A percentile compares a stretch with the other conserved stretches of the same genome.
Conservation (phyloP, 92 coral and sea anemone genomes). For the Heliopora coerulea region DNA sequence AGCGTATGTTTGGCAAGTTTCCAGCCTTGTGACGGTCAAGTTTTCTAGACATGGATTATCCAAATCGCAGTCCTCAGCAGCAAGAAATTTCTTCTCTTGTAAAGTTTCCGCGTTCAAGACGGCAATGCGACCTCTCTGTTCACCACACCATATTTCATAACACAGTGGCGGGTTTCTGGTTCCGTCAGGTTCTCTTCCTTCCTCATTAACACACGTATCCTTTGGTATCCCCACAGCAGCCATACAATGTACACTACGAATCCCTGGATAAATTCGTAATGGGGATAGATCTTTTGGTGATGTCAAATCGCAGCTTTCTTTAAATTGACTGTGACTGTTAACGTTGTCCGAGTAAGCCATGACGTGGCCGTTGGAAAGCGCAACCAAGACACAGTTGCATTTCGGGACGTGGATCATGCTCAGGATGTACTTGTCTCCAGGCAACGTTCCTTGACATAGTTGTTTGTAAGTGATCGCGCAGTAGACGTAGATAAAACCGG, state of each 20-base stretch:
- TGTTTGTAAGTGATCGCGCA: constrained; percentile 90
- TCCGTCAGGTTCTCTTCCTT: neutral
- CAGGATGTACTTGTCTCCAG: constrained; percentile 67
- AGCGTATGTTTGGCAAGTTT: constrained; percentile 79
- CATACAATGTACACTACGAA: constrained; percentile 79
- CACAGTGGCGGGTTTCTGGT: neutral
- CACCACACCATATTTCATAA: constrained; percentile 93
- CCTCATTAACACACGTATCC: constrained; percentile 37
- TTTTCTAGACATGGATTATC: constrained; percentile 69
- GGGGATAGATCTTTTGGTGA: constrained; percentile 84
- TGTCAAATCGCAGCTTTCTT: constrained; percentile 53
- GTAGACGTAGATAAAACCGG: constrained; percentile 83
- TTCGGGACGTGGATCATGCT: constrained; percentile 94
- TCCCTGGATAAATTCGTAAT: constrained; percentile 81
- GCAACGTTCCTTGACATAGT: constrained; percentile 75
- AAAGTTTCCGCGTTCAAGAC: constrained; percentile 87
- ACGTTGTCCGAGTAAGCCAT: constrained; percentile 92
- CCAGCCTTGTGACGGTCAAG: constrained; percentile 87
- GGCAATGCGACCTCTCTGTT: constrained; percentile 78
- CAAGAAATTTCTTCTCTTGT: constrained; percentile 64
- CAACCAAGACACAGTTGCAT: constrained; percentile 92
- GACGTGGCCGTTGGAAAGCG: constrained; percentile 83
- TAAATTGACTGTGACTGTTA: constrained; percentile 70
- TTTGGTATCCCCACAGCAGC: constrained; percentile 74
- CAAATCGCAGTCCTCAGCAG: constrained; percentile 84